Evolutionary conservation across 2,888 invertebrate species (phyloP), one percentile per base, ranked within the genome.

Genomic region (Plebejus anna): DNA sequence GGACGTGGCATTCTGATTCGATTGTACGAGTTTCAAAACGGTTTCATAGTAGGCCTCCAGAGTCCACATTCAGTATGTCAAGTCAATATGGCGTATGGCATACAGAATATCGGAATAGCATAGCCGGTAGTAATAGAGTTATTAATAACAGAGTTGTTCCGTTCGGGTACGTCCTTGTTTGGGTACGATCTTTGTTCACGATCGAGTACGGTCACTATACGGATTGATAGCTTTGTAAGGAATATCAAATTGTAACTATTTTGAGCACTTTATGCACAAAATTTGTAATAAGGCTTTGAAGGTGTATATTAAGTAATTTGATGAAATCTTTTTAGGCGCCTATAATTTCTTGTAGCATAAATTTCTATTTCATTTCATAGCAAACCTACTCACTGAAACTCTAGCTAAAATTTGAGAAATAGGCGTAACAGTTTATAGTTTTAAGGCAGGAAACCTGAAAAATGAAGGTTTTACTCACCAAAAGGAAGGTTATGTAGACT

Each of bases 41-140:
- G 32, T 32, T 32, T 32, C 32, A 2, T 32, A 32, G 32, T 32
- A 42, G n/a, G 16, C 13, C 16, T 4, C 13, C 59, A 59, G 22
- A 7, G 16, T 55, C 16, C 22, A 59, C 61, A 11, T 61, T 28
- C 9, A 3, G 59, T 22, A 59, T 11, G 61, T 61, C 22, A 61
- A 22, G 28, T 61, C 61, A 28, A 61, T 61, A 61, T 61, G 2
- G 59, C 22, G 59, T 22, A 59, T 16, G 7, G 7, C 22, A 1
- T 47, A 47, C 28, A 3, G 61, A 61, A 61, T 81, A 81, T 79
- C 80, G 80, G 80, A 81, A 82, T 82, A 81, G 80, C 78, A 82
- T 82, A 81, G 80, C 78, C 78, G 80, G 22, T 7, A 28, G 22
- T 61, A 61, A 61, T 61, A 61, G 61, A 61, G 61, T 61, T 61